These are phyloP conservation scores for Gari tellinella DNA, from an alignment of 2,888 invertebrate genomes.

Conservation along the genomic window DNA sequence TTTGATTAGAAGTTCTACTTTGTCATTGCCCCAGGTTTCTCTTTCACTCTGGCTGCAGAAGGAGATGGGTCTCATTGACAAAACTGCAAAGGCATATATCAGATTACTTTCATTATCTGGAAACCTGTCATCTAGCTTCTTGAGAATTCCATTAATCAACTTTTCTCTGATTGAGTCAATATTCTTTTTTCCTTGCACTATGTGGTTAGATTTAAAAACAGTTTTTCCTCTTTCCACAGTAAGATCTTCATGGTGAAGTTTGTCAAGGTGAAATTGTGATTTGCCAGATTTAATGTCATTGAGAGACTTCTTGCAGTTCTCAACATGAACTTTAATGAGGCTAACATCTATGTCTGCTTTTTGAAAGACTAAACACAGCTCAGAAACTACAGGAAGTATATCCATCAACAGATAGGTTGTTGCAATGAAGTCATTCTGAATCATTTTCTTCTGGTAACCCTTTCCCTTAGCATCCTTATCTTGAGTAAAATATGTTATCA, in stretches of 20 bases:
- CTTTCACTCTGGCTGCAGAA: slow-evolving; percentile 14
- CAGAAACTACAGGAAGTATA: no score
- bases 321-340: slow-evolving; percentile 9
- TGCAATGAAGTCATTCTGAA: no score
- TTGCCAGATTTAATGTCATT: slow-evolving; percentile 9
- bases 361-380: no score
- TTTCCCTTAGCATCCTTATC: no score
- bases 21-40: slow-evolving; percentile 27
- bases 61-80: slow-evolving; percentile 27
- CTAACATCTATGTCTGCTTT: slow-evolving; percentile 16
- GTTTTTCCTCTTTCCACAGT: slow-evolving; percentile 12
- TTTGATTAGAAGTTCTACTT: slow-evolving; percentile 10
- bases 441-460: no score
- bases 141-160: slow-evolving; percentile 18
- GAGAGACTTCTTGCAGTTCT: no score
- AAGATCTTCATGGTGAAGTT: slow-evolving; percentile 13
- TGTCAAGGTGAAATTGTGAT: neutral
- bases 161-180: slow-evolving; percentile 23
- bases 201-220: slow-evolving; percentile 14
- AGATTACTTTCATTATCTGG: slow-evolving; percentile 29
- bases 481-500: slow-evolving; percentile 11
- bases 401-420: no score
- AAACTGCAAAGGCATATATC: slow-evolving; percentile 23
- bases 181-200: slow-evolving; percentile 18
- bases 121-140: slow-evolving; percentile 24